Evolutionary conservation across 1,140 invertebrate species (phyloP).

Genomic region (Pogonus chalceus): DNA sequence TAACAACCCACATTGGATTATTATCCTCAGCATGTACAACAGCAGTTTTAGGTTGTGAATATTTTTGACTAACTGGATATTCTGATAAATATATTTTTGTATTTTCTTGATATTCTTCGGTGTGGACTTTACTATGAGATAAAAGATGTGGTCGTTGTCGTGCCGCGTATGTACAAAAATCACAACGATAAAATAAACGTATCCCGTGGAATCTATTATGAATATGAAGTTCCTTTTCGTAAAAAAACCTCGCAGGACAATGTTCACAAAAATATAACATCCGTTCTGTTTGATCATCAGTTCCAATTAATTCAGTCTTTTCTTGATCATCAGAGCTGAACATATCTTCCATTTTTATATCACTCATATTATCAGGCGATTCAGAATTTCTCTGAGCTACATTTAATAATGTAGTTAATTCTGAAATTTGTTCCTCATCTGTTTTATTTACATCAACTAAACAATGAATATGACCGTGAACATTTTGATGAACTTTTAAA

Average conservation of each 20-base stretch:
- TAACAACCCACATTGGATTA: conserved; percentile 37
- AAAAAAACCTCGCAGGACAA: conserved; percentile 64
- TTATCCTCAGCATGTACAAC: conserved; percentile 33
- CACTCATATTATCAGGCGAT: conserved; percentile 20
- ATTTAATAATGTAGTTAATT: conserved; percentile 41
- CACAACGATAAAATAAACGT: conserved; percentile 53
- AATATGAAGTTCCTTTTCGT: conserved; percentile 53
- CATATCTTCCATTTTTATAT: conserved; percentile 22
- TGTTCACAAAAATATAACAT: conserved; percentile 49
- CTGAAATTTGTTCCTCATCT: conserved; percentile 57
- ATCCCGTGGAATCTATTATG: conserved; percentile 55
- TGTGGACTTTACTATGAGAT: conserved; percentile 69
- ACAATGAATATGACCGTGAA: conserved; percentile 57
- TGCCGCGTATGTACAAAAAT: conserved; percentile 69
- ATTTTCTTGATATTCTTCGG: conserved; percentile 68
- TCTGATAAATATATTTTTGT: conserved; percentile 59
- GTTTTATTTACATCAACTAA: conserved; percentile 50
- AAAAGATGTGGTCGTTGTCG: conserved; percentile 55
- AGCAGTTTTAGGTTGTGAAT: conserved; percentile 51
- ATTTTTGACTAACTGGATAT: conserved; percentile 48
- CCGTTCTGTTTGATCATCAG: conserved; percentile 27
- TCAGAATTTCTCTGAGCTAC: conserved; percentile 25
- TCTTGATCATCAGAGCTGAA: conserved; percentile 16
- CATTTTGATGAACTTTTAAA: conserved; percentile 63
- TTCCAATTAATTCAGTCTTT: background rate